Evolutionary conservation across 2,113 vertebrate species (phyloP).

Genomic region (Chaetura pelagica): DNA sequence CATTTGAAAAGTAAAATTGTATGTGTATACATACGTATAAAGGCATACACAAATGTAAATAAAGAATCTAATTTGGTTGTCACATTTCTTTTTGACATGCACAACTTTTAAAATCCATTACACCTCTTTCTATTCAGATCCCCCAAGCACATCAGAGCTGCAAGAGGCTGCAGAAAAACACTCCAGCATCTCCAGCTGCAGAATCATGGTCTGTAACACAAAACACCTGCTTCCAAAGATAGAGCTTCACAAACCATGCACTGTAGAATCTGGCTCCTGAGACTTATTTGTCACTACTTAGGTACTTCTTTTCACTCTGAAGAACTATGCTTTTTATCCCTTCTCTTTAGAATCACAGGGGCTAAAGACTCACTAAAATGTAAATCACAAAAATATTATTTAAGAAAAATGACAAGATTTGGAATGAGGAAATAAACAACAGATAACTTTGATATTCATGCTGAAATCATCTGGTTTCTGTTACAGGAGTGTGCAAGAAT

Average conservation of each 20-base stretch:
- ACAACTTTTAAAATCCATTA: not conserved
- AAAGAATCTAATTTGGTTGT: not conserved
- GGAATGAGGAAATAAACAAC: not conserved
- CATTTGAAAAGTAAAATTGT: not conserved
- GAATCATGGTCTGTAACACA: rapidly evolving
- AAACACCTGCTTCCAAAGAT: not conserved
- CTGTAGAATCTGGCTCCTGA: not conserved
- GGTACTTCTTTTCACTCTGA: not conserved
- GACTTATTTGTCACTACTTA: not conserved
- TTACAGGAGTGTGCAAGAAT: not conserved
- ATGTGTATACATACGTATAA: not conserved
- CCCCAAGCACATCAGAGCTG: not conserved
- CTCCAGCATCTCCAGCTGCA: not conserved
- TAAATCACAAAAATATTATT: not conserved
- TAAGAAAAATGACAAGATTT: not conserved
- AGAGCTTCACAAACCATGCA: not conserved
- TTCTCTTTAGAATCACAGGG: not conserved
- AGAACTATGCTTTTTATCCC: not conserved
- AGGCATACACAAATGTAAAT: not conserved
- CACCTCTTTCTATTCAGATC: not conserved
- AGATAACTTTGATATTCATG: not conserved
- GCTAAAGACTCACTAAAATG: not conserved
- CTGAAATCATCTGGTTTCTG: not conserved
- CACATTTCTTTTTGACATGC: not conserved
- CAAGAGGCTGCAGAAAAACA: not conserved